A percentile compares a stretch with the other conserved stretches of the same genome.
These are phyloP conservation scores for Sebastes baramenuke DNA, from an alignment of 2,797 vertebrate species.

Conservation along the genomic window DNA sequence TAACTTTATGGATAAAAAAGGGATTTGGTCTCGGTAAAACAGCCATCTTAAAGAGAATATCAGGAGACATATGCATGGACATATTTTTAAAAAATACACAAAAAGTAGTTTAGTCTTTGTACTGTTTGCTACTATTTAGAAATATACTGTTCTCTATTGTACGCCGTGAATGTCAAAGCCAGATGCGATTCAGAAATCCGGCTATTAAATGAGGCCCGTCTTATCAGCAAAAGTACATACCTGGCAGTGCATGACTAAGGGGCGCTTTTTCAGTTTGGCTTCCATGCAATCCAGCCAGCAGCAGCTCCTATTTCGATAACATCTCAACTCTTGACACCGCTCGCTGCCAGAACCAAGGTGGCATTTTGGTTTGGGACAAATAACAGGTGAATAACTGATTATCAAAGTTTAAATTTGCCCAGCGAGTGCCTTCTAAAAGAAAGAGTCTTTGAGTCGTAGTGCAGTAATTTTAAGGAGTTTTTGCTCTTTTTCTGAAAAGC, in stretches of 20 bases:
- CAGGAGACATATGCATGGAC: background rate
- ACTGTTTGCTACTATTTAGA: background rate
- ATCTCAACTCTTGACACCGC: conserved; percentile 38
- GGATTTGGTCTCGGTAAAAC: background rate
- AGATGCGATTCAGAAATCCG: background rate
- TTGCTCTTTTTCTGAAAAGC: background rate
- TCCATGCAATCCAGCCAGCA: conserved; percentile 19
- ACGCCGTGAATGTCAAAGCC: background rate
- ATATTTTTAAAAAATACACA: background rate
- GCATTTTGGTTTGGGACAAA: background rate
- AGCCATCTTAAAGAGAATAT: background rate
- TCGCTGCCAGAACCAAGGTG: background rate
- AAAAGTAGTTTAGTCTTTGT: background rate
- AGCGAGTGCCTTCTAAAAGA: background rate
- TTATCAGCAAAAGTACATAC: conserved; percentile 28
- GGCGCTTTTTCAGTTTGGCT: conserved; percentile 21
- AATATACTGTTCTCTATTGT: background rate
- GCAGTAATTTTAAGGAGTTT: background rate
- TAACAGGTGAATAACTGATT: background rate
- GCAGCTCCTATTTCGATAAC: conserved; percentile 9
- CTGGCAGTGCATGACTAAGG: conserved; percentile 12
- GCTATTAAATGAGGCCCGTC: background rate
- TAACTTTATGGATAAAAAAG: no score
- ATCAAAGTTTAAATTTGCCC: background rate
- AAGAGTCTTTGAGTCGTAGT: no score